phyloP scores from a whole-genome alignment of 2,113 vertebrate species.

The Jaculus jaculus region DNA sequence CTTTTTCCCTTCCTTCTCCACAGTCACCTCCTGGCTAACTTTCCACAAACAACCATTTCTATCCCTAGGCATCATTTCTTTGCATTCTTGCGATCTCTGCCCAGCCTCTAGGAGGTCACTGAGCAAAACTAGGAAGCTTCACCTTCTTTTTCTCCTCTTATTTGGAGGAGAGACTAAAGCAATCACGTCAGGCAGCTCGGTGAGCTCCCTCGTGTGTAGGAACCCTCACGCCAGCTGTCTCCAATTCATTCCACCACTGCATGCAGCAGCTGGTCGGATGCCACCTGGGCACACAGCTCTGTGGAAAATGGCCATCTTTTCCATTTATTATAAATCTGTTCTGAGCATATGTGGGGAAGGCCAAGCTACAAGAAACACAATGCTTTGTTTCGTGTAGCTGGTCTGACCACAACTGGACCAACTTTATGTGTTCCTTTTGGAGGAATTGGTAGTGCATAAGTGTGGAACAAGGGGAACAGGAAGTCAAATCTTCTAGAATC shows the following conservation, averaged over 20 bases:
- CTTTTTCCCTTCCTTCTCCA: background rate
- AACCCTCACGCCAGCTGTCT: background rate
- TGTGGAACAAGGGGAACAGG: background rate
- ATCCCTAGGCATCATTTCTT: background rate
- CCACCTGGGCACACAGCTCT: background rate
- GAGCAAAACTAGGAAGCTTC: background rate
- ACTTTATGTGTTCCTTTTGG: background rate
- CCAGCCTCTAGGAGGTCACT: background rate
- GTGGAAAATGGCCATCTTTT: slow-evolving; percentile 28
- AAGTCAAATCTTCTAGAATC: background rate
- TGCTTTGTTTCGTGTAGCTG: slow-evolving; percentile 39
- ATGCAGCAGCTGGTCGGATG: slow-evolving; percentile 1
- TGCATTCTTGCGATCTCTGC: background rate
- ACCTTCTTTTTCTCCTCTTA: background rate
- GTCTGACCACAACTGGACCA: background rate
- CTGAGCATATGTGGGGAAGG: slow-evolving; percentile 42
- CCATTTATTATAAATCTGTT: slow-evolving; percentile 53
- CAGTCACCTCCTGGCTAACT: background rate
- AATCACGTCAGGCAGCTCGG: background rate
- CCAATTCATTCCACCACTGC: background rate
- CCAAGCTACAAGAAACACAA: slow-evolving; percentile 37
- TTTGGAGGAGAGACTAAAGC: background rate
- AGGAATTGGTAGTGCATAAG: background rate
- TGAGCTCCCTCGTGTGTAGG: background rate
- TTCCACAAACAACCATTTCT: background rate